Evolutionary conservation across 2,888 invertebrate genomes (phyloP).

Genomic region (Ctena decussata): DNA sequence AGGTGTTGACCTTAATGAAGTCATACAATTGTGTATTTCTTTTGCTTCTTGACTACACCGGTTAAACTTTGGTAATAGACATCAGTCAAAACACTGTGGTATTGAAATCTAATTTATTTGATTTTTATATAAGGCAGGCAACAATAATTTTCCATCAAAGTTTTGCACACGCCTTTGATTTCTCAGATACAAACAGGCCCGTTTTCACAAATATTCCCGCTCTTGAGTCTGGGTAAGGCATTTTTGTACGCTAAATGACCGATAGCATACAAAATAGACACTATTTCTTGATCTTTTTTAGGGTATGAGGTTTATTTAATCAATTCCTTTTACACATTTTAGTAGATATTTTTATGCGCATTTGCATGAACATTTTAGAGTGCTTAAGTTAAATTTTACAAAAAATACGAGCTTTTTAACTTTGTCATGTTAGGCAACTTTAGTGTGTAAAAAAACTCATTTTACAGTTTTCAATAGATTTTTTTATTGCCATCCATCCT

Average conservation of each 20-base stretch:
- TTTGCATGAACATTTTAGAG: too few species aligned
- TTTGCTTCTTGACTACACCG: neutral
- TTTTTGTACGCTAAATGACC: neutral
- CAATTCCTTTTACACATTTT: too few species aligned
- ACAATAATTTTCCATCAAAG: neutral
- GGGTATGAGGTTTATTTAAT: neutral
- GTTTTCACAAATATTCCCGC: neutral
- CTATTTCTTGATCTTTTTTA: neutral
- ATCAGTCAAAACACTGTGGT: neutral
- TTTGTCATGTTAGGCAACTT: too few species aligned
- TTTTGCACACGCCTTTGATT: neutral
- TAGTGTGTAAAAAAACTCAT: neutral
- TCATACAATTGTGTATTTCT: neutral
- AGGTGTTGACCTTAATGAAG: neutral
- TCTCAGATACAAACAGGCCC: neutral
- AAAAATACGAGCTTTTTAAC: too few species aligned
- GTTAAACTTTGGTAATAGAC: neutral
- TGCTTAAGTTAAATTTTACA: too few species aligned
- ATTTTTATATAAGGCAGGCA: neutral
- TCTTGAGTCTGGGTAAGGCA: neutral
- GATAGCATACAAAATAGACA: neutral
- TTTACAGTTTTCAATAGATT: too few species aligned
- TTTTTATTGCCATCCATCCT: too few species aligned
- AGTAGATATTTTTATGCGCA: too few species aligned
- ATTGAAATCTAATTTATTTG: neutral